These are phyloP conservation scores for Microvelia longipes DNA, from an alignment of 1,140 invertebrate species.

Conservation along the genomic window DNA sequence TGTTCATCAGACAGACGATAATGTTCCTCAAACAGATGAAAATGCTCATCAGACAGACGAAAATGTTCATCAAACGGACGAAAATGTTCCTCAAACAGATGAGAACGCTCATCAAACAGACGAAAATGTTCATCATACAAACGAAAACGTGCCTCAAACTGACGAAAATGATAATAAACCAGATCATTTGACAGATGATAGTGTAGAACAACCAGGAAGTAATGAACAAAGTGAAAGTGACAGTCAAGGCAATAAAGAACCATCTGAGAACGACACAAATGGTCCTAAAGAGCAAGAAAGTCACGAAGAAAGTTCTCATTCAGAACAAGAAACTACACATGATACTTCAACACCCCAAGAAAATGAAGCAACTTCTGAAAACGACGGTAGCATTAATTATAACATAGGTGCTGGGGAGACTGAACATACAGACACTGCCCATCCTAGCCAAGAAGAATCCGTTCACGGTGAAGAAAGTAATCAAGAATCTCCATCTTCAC, in stretches of 20 bases:
- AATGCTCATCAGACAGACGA: too few relatives aligned
- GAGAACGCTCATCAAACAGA: too few relatives aligned
- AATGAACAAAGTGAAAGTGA: conserved; percentile 6
- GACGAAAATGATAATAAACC: too few relatives aligned
- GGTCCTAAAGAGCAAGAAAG: background rate
- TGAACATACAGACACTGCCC: too few relatives aligned
- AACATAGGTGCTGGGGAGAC: conserved; percentile 9
- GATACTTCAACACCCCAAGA: background rate
- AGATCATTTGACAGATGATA: too few relatives aligned
- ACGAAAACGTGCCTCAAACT: too few relatives aligned
- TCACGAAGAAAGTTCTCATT: background rate
- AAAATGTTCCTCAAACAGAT: too few relatives aligned
- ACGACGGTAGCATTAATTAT: conserved; percentile 1
- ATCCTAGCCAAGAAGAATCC: background rate
- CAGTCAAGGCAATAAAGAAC: conserved; percentile 9
- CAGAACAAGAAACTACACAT: background rate
- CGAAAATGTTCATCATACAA: too few relatives aligned
- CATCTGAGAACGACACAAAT: conserved; percentile 6
- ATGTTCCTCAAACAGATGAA: too few relatives aligned
- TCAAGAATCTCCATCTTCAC: conserved; percentile 16
- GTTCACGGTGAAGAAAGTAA: background rate
- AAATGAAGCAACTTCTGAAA: background rate
- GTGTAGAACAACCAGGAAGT: background rate
- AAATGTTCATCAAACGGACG: too few relatives aligned
- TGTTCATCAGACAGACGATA: too few relatives aligned